Evolutionary conservation across 2,797 vertebrate species (phyloP).

Genomic region (Premnoplex brunnescens): DNA sequence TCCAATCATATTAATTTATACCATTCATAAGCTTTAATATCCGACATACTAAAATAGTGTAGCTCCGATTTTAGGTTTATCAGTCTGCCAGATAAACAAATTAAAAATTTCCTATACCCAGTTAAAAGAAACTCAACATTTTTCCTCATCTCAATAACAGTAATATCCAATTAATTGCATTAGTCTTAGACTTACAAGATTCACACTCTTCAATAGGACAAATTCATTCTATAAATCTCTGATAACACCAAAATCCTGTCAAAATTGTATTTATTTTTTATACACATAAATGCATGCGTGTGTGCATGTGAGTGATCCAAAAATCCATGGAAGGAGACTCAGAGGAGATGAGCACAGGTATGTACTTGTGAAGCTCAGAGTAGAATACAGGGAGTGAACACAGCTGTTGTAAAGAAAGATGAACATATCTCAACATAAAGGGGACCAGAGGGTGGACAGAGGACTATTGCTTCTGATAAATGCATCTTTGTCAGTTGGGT

Average conservation of each 20-base stretch:
- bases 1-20: neutral
- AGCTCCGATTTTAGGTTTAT: neutral
- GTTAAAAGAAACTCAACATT: neutral
- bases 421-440: neutral
- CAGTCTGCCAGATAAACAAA: neutral
- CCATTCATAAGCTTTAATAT: neutral
- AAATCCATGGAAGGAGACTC: neutral
- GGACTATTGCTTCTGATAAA: neutral
- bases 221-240: neutral
- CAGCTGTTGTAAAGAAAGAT: neutral
- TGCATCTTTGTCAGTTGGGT: neutral
- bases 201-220: neutral
- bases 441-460: neutral
- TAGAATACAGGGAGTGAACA: neutral
- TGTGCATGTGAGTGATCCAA: neutral
- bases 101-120: neutral
- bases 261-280: neutral
- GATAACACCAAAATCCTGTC: neutral
- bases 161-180: neutral
- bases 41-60: neutral
- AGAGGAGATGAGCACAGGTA: neutral
- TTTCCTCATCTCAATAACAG: neutral
- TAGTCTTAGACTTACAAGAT: neutral
- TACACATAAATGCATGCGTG: fast-evolving
- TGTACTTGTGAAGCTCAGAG: neutral